Evolutionary conservation across 2,797 vertebrate species (phyloP), one percentile per base, ranked within the genome.

Genomic region (Artibeus jamaicensis): DNA sequence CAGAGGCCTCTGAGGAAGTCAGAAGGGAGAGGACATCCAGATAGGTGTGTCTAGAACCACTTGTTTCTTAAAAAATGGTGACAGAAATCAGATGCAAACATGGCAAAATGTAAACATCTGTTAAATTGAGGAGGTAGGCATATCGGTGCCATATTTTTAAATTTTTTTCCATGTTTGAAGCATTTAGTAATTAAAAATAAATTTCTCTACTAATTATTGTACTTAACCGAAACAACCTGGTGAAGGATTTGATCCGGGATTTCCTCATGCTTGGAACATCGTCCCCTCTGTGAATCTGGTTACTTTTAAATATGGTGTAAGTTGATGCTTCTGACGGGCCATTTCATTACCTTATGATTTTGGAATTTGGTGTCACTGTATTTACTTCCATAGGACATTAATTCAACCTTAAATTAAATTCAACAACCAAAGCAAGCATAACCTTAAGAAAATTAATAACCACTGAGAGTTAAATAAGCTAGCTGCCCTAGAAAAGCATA

Each of bases 361-460:
- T 19, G n/a, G 93, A 97, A 89, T 90, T 73, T 87, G 91, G 96
- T 87, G 91, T 87, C 96, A 95, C 91, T 89, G 86, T 39, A 93
- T 68, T 90, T 94, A 95, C 37, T 81, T 95, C 50, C 71, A 71
- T 0, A 59, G 79, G 55, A 91, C 32, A 89, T 44, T 94, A 91
- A 89, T 46, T 86, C 91, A 86, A 70, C 83, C 70, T 91, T 89
- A 92, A 94, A 82, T 94, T 94, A 93, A 93, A 90, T 79, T 74
- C 73, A 94, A 95, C 85, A 82, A 50, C 44, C 71, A 94, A 82
- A 65, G 77, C 77, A 91, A 78, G 81, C 26, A 77, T 82, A 87
- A 91, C 81, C 62, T 62, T 87, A 68, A 89, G 82, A 89, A 96
- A 91, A 97, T 96, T 89, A 97, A 96, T 96, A 95, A 85, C 74